Conservation (phyloP, 53 echinoderm and acorn worm species). For the Echinarachnius parma region DNA sequence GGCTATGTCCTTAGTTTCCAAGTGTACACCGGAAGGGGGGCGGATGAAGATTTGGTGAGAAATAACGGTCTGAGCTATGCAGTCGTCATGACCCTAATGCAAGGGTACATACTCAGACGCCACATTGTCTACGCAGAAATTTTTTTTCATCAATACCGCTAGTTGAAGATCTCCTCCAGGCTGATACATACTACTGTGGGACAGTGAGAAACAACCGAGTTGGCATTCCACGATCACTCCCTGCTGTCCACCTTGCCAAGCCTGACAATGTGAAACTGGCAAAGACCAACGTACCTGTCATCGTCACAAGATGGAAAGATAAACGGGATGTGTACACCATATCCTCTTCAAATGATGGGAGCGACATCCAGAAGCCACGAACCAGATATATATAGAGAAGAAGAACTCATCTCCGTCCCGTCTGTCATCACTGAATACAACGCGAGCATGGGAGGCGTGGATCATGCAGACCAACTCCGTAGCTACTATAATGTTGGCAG, state of each 20-base stretch:
- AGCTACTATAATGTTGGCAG: slow-evolving; percentile 36
- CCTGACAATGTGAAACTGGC: slow-evolving; percentile 21
- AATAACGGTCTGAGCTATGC: slow-evolving; percentile 6
- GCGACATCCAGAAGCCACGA: not conserved
- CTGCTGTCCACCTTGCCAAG: not conserved
- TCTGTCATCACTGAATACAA: slow-evolving; percentile 15
- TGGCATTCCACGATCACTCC: too few relatives aligned
- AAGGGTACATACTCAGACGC: slow-evolving; percentile 2
- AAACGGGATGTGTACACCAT: slow-evolving; percentile 18
- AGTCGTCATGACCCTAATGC: slow-evolving; percentile 23
- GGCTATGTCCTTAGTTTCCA: slow-evolving; percentile 28
- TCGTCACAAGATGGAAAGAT: slow-evolving; percentile 16
- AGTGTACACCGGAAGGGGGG: slow-evolving; percentile 35
- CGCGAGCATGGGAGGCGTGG: slow-evolving; percentile 29
- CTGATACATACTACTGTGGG: too few relatives aligned
- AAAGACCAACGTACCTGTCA: slow-evolving; percentile 21
- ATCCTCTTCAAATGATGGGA: slow-evolving; percentile 25
- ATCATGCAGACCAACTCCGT: slow-evolving; percentile 34
- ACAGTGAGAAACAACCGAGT: too few relatives aligned
- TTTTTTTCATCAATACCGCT: slow-evolving; percentile 23
- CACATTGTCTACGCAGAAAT: slow-evolving; percentile 37
- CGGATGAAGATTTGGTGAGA: not conserved
- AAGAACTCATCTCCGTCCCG: slow-evolving; percentile 20
- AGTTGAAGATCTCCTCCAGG: too few relatives aligned
- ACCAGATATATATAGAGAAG: not conserved